A percentile compares a stretch with the other conserved stretches of the same genome.
Evolutionary conservation across 2,113 vertebrate species (phyloP).

Genomic region (Xyrauchen texanus): DNA sequence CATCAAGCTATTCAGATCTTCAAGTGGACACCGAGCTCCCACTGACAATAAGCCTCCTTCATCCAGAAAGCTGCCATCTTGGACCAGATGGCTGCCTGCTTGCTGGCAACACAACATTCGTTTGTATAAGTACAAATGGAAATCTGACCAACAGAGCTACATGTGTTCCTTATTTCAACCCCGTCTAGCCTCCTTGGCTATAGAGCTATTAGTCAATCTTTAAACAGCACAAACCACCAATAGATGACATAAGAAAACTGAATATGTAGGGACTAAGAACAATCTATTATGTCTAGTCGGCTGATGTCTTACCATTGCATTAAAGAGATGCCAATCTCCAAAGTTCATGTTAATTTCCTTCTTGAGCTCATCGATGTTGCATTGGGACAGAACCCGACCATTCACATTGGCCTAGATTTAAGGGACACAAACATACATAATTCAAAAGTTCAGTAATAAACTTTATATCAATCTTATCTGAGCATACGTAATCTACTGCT

Average conservation of each 20-base stretch:
- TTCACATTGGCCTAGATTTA: conserved; percentile 91
- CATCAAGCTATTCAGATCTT: conserved; percentile 63
- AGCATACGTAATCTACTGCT: too few species aligned
- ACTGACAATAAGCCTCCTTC: conserved; percentile 75
- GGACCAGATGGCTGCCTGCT: conserved; percentile 74
- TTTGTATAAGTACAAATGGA: conserved; percentile 68
- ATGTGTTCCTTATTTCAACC: conserved; percentile 73
- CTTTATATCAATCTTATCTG: too few species aligned
- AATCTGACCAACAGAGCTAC: conserved; percentile 69
- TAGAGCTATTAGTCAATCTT: conserved; percentile 59
- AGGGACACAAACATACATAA: not conserved
- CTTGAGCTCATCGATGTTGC: conserved; percentile 94
- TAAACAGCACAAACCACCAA: too few species aligned
- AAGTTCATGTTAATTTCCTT: conserved; percentile 99
- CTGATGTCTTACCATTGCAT: conserved; percentile 80
- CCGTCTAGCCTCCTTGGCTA: conserved; percentile 59
- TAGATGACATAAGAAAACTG: not conserved
- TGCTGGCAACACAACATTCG: conserved; percentile 72
- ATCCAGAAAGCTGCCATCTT: conserved; percentile 74
- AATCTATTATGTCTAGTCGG: too few species aligned
- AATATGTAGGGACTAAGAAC: not conserved
- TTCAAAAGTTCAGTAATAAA: too few species aligned
- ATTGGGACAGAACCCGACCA: conserved; percentile 91
- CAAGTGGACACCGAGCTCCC: conserved; percentile 56
- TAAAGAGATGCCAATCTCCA: conserved; percentile 98